Evolutionary conservation across 2,797 vertebrate genomes (phyloP), one percentile per base, ranked within the genome.

Genomic region (Pangasius krempfi): DNA sequence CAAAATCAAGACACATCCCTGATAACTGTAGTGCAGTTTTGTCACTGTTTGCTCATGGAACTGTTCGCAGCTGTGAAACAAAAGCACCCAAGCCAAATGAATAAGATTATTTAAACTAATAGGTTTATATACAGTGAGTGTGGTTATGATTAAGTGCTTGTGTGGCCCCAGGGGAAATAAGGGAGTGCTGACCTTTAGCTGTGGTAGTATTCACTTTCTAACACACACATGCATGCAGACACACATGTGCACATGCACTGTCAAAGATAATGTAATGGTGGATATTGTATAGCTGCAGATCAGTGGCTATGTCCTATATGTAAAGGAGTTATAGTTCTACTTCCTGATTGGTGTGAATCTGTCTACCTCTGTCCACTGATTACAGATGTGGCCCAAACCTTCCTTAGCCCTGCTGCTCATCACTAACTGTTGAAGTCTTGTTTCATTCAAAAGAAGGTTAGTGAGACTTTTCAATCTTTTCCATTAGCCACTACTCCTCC

Each of bases 291-390:
- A 76, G 33, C 40, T 68, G 3, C 83, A 58, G 37, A 91, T 81
- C 47, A 86, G 86, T 86, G 33, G n/a, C 56, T 6, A 60, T 56
- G 22, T 86, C 22, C 33, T 56, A 88, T 86, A 86, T 47, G 54
- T 89, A 80, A 92, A 70, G 91, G 88, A 80, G 86, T 93, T 92
- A 92, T 89, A 92, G 92, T 89, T 44, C 14, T 84, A 68, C 25
- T 81, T 84, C 52, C 33, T 87, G 52, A 84, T 37, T 54, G 52
- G 30, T n/a, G 47, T 60, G 56, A 33, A 27, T 33, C 68, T n/a
- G 73, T 72, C 12, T 56, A 7, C 44, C 25, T 58, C 13, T 40
- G 30, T 81, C 1, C 33, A 40, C 33, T 37, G 58, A 44, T 14
- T 83, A 47, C 40, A 83, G 8, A 62, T 82, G 5, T 16, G 8